phyloP scores from a whole-genome alignment of 2,797 vertebrate genomes.

The Bovichtus variegatus region DNA sequence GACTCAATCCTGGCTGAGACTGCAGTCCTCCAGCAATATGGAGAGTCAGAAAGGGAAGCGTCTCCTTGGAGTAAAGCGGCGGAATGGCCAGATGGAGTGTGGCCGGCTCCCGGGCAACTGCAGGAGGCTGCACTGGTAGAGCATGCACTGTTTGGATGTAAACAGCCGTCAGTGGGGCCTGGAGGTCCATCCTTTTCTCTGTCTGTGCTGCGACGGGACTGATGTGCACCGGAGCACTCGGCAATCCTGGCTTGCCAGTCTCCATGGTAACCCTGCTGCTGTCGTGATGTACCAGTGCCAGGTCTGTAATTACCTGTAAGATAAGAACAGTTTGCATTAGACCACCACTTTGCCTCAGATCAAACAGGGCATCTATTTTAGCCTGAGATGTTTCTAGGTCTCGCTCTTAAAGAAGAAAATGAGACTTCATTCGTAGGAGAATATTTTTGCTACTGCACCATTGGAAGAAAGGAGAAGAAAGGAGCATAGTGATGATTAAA shows the following conservation, averaged over 20 bases:
- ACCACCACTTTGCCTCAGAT: constrained; percentile 54
- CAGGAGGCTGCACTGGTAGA: constrained; percentile 78
- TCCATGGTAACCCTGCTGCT: constrained; percentile 87
- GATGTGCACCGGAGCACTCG: constrained; percentile 75
- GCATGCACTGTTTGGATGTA: constrained; percentile 89
- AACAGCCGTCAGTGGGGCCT: constrained; percentile 84
- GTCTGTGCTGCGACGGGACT: constrained; percentile 74
- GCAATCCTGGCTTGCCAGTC: constrained; percentile 86
- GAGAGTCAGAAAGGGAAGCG: constrained; percentile 87
- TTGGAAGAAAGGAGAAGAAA: constrained; percentile 7
- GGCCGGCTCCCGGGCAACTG: constrained; percentile 74
- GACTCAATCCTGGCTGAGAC: constrained; percentile 75
- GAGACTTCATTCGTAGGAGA: background rate
- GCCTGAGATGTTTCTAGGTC: constrained; percentile 31
- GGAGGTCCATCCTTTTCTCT: constrained; percentile 83
- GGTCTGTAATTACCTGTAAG: constrained; percentile 86
- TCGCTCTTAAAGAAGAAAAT: constrained; percentile 30
- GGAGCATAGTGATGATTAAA: constrained; percentile 8
- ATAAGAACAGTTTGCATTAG: constrained; percentile 83
- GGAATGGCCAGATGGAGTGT: constrained; percentile 77
- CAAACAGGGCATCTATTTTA: constrained; percentile 47
- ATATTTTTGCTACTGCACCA: constrained; percentile 7
- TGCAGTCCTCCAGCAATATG: constrained; percentile 89
- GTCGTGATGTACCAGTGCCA: constrained; percentile 80
- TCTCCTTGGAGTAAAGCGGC: constrained; percentile 82